Evolutionary conservation across 2,888 invertebrate genomes (phyloP).

Genomic region (Leptopilina myrica): DNA sequence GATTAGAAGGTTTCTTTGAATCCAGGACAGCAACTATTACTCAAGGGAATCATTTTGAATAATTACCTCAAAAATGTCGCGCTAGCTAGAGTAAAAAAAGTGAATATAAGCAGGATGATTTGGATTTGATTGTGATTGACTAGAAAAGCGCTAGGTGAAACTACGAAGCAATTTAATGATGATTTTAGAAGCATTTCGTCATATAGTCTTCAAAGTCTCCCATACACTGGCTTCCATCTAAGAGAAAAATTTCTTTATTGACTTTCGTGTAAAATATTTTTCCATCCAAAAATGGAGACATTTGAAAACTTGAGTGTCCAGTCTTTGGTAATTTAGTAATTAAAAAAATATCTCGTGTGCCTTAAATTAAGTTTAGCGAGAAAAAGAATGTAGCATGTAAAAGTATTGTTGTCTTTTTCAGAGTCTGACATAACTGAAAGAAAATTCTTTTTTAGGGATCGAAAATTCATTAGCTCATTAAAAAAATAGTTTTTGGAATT

Average conservation of each 20-base stretch:
- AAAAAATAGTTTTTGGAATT: too few species aligned
- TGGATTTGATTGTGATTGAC: conserved; percentile 69
- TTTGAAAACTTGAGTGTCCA: background rate
- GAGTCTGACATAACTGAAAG: conserved; percentile 9
- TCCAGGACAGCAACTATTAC: too few species aligned
- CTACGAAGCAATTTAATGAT: conserved; percentile 74
- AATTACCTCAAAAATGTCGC: conserved; percentile 73
- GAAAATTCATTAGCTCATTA: too few species aligned
- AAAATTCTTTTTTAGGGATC: conserved; percentile 7
- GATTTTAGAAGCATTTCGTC: conserved; percentile 72
- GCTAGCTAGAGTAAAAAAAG: conserved; percentile 71
- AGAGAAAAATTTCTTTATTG: conserved; percentile 62
- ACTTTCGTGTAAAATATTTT: conserved; percentile 38
- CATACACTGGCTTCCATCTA: conserved; percentile 76
- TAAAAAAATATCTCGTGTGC: background rate
- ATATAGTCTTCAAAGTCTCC: conserved; percentile 72
- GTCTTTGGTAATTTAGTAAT: background rate
- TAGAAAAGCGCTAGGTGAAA: conserved; percentile 73
- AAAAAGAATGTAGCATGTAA: background rate
- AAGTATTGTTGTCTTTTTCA: background rate
- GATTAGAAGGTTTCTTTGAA: too few species aligned
- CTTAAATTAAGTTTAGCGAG: conserved; percentile 9
- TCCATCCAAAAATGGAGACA: background rate
- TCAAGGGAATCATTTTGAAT: conserved; percentile 56
- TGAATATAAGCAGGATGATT: conserved; percentile 70